These are phyloP conservation scores for Steatocranus sp. DNA, from an alignment of 2,797 vertebrate genomes.

Conservation along the genomic window DNA sequence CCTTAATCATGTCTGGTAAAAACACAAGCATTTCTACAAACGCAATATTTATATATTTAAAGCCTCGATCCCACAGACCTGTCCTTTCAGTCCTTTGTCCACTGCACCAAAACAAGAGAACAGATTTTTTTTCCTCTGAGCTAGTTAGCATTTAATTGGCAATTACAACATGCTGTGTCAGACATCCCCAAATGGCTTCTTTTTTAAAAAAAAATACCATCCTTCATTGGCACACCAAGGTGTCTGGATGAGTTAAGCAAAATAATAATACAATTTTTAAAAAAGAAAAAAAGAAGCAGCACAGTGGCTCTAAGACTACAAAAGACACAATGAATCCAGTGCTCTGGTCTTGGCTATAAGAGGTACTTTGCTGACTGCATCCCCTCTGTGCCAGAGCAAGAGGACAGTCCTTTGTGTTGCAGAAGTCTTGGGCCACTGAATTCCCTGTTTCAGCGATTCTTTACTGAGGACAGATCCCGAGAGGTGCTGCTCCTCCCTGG, in stretches of 20 bases:
- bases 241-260: slow-evolving; percentile 34
- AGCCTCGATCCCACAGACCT: slow-evolving; percentile 22
- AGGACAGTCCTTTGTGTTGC: slow-evolving; percentile 73
- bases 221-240: slow-evolving; percentile 53
- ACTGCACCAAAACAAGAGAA: slow-evolving; percentile 32
- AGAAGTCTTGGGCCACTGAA: slow-evolving; percentile 73
- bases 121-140: slow-evolving; percentile 15
- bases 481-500: slow-evolving; percentile 59
- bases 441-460: slow-evolving; percentile 78
- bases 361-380: slow-evolving; percentile 78
- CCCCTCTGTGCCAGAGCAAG: slow-evolving; percentile 65
- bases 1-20: slow-evolving; percentile 56
- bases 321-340: slow-evolving; percentile 62
- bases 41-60: slow-evolving; percentile 32
- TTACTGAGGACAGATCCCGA: slow-evolving; percentile 72
- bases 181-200: slow-evolving; percentile 42
- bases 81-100: slow-evolving; percentile 37
- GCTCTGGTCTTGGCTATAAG: slow-evolving; percentile 59
- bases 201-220: not conserved
- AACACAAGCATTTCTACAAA: slow-evolving; percentile 34
- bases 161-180: slow-evolving; percentile 63
- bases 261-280: not conserved
- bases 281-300: slow-evolving; percentile 21
- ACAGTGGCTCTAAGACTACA: slow-evolving; percentile 43
- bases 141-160: slow-evolving; percentile 54